Evolutionary conservation across 1,140 invertebrate species (phyloP).

Genomic region (Nasonia giraulti): DNA sequence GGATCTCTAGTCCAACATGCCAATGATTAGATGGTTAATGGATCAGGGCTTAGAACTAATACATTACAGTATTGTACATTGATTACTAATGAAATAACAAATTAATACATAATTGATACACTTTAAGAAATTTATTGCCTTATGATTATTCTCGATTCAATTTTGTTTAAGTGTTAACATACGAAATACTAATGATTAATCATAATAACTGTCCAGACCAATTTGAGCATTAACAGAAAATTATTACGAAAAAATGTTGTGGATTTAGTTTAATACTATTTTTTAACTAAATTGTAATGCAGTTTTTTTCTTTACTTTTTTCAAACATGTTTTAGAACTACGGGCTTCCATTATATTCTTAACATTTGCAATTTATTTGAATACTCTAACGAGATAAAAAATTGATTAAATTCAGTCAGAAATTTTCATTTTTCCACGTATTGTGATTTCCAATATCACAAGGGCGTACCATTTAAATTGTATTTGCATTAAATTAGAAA

Average conservation of each 20-base stretch:
- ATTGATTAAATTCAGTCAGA: neutral
- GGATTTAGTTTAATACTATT: neutral
- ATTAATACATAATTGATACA: conserved; percentile 52
- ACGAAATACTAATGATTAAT: conserved; percentile 34
- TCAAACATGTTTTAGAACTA: neutral
- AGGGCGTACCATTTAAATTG: neutral
- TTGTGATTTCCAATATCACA: neutral
- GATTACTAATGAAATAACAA: conserved; percentile 64
- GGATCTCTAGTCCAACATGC: conserved; percentile 55
- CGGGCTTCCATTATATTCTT: conserved; percentile 29
- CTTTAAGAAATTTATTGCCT: conserved; percentile 13
- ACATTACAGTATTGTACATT: conserved; percentile 61
- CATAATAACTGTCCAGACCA: conserved; percentile 7
- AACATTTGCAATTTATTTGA: neutral
- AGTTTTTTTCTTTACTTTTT: neutral
- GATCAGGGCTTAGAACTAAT: conserved; percentile 65
- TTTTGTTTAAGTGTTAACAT: conserved; percentile 24
- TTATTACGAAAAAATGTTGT: neutral
- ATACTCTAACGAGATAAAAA: neutral
- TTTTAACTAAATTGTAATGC: neutral
- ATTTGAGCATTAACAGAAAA: neutral
- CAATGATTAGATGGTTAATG: conserved; percentile 58
- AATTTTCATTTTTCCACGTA: neutral
- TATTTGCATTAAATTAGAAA: neutral
- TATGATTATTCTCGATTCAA: neutral